phyloP scores from a whole-genome alignment of 1,140 invertebrate species.

The Cherax quadricarinatus region DNA sequence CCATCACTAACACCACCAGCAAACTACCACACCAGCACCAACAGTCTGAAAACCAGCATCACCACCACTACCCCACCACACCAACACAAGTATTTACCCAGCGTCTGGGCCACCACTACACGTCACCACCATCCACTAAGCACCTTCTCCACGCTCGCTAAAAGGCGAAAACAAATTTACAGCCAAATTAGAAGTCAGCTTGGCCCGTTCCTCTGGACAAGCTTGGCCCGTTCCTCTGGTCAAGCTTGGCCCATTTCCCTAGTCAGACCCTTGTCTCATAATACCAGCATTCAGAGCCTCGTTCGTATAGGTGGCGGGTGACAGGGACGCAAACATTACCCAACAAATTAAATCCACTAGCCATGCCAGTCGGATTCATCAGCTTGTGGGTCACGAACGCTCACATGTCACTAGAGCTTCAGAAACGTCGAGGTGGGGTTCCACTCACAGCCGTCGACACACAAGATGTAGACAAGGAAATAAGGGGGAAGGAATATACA shows the following conservation, averaged over 20 bases:
- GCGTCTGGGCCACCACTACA: slow-evolving; percentile 9
- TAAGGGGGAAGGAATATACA: too few relatives aligned
- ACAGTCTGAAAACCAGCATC: too few relatives aligned
- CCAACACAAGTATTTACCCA: slow-evolving; percentile 1
- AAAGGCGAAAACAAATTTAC: slow-evolving; percentile 37
- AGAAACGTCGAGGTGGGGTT: too few relatives aligned
- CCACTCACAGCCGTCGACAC: too few relatives aligned
- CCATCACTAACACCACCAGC: neutral
- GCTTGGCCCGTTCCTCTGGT: too few relatives aligned
- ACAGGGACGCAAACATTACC: neutral
- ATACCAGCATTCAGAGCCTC: neutral
- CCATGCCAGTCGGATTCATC: slow-evolving; percentile 5
- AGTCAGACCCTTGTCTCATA: slow-evolving; percentile 5
- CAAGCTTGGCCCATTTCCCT: neutral
- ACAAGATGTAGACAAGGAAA: too few relatives aligned
- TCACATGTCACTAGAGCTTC: slow-evolving; percentile 7
- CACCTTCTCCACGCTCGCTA: neutral
- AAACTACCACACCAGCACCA: neutral
- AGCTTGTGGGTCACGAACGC: slow-evolving; percentile 15
- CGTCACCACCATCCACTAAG: slow-evolving; percentile 1
- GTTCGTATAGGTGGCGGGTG: neutral
- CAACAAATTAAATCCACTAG: slow-evolving; percentile 3
- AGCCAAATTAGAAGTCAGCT: slow-evolving; percentile 20
- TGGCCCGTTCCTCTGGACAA: neutral
- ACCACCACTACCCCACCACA: neutral